Evolutionary conservation across 2,888 invertebrate genomes (phyloP).

Genomic region (Cephonodes hylas): DNA sequence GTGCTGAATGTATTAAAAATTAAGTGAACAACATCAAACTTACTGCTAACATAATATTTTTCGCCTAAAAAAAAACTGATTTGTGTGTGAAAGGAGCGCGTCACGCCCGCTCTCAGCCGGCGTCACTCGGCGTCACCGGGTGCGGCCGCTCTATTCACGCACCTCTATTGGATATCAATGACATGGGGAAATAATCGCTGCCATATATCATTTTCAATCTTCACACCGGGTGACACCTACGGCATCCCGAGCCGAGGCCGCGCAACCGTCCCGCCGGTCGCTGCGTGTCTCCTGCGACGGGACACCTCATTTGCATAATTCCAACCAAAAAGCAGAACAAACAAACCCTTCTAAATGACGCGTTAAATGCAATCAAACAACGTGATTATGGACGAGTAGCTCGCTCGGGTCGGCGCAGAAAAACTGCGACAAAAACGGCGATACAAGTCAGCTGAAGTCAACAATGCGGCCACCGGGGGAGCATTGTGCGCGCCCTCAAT

Average conservation of each 20-base stretch:
- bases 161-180: conserved; percentile 50
- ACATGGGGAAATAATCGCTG: conserved; percentile 17
- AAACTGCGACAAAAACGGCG: conserved; percentile 56
- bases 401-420: conserved; percentile 43
- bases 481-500: conserved; percentile 57
- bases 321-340: conserved; percentile 53
- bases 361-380: conserved; percentile 71
- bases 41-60: not conserved
- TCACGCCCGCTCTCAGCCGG: conserved; percentile 21
- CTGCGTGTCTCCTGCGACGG: conserved; percentile 8
- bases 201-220: not conserved
- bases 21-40: not conserved
- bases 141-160: conserved; percentile 12
- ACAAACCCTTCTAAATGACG: conserved; percentile 70
- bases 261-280: not conserved
- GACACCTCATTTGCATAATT: conserved; percentile 63
- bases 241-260: not conserved
- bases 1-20: not conserved
- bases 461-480: conserved; percentile 66
- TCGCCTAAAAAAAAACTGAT: not conserved
- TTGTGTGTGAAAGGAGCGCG: not conserved
- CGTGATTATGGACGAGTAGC: conserved; percentile 66
- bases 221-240: not conserved
- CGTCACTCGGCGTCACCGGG: not conserved
- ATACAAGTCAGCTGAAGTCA: conserved; percentile 58